These are phyloP conservation scores for Physeter macrocephalus DNA, from an alignment of 2,113 vertebrate species.

Conservation along the genomic window DNA sequence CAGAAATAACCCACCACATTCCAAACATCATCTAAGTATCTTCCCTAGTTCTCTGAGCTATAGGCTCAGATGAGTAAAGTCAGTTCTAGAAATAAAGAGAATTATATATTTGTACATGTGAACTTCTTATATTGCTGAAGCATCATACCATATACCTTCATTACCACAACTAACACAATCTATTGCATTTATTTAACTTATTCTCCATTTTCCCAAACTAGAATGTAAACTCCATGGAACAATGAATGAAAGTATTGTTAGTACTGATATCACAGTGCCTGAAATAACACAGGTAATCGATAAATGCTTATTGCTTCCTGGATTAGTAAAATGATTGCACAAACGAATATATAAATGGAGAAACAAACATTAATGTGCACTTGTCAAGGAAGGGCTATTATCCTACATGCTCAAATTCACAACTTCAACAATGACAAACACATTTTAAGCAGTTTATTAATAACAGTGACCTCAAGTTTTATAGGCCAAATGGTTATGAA, in stretches of 20 bases:
- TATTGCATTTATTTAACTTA: background rate
- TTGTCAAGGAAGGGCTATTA: background rate
- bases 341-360: background rate
- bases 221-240: background rate
- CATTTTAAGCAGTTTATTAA: background rate
- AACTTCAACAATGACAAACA: background rate
- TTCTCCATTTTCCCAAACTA: background rate
- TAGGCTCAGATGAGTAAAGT: background rate
- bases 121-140: background rate
- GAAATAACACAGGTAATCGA: background rate
- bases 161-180: background rate
- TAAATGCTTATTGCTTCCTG: background rate
- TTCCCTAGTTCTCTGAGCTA: background rate
- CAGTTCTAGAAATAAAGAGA: background rate
- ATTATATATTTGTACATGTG: background rate
- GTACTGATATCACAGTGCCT: background rate
- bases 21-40: background rate
- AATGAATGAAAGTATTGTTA: background rate
- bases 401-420: background rate
- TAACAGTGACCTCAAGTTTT: background rate
- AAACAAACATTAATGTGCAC: background rate
- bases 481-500: background rate
- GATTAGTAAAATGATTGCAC: background rate
- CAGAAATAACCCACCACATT: background rate
- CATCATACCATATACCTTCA: background rate